phyloP scores from a whole-genome alignment of 2,888 invertebrate genomes.

The Hypselothyrea guttata region DNA sequence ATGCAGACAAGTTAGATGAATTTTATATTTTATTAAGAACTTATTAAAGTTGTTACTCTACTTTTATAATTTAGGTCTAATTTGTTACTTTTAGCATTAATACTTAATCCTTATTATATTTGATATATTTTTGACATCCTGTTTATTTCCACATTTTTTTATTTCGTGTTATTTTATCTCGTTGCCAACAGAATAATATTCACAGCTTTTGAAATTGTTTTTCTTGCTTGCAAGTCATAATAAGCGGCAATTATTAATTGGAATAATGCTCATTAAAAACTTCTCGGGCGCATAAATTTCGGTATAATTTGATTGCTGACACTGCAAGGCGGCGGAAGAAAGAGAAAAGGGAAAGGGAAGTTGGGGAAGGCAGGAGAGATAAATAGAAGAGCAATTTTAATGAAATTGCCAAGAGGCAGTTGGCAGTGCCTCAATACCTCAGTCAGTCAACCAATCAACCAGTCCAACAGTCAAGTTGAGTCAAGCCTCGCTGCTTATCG shows the following conservation, averaged over 20 bases:
- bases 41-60: no score
- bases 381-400: slow-evolving; percentile 40
- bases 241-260: slow-evolving; percentile 61
- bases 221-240: slow-evolving; percentile 14
- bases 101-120: no score
- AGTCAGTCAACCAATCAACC: slow-evolving; percentile 34
- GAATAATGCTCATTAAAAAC: slow-evolving; percentile 67
- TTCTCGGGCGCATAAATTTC: slow-evolving; percentile 58
- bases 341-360: neutral
- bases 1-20: no score
- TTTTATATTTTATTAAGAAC: no score
- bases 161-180: neutral
- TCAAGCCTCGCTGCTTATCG: slow-evolving; percentile 66
- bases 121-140: no score
- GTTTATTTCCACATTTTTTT: neutral
- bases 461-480: slow-evolving; percentile 30
- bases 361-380: neutral
- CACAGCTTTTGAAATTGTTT: neutral
- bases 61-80: no score
- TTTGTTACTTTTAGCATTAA: no score
- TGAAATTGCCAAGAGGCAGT: slow-evolving; percentile 59
- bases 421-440: slow-evolving; percentile 21
- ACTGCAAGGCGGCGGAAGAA: slow-evolving; percentile 6
- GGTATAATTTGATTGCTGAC: slow-evolving; percentile 59
- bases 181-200: neutral